Base-by-base conservation (phyloP, 2,888 invertebrate species). In the Calliphora vomitoria region DNA sequence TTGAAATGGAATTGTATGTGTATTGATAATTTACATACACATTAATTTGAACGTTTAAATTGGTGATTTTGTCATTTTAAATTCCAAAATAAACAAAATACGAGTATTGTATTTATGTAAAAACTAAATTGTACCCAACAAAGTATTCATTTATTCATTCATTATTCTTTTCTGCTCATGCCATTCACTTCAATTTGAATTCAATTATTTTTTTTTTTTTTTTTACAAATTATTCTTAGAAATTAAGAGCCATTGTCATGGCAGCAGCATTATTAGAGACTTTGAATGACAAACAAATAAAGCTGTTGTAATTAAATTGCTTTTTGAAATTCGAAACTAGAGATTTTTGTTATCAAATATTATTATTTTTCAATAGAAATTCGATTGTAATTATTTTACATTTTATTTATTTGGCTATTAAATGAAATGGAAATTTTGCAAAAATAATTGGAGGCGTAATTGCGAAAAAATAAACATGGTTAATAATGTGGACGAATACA, bases 1-100 rank as follows among this genome's bases (percentile, higher is more conserved):
- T 11, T 20, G 5, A 25, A 10, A 64, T 18, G 1, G 3, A 41
- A 13, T 25, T 8, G n/a, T 64, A 41, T 5, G 5, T 38, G 13
- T 20, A 41, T 31, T 5, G 10, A 10, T 50, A 69, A 47, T 69
- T 47, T 69, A 69, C 25, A 69, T 44, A 25, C 10, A 41, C 15
- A 38, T 74, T 75, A 31, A 25, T 8, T 75, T 66, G 13, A 55
- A 6, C 55, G 44, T 64, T 41, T 44, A 53, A 64, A 72, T 62
- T 53, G 31, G 47, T 20, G 44, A 66, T 82, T 82, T 41, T 66
- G 31, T 74, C 20, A 20, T 74, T 74, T 47, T 18, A 11, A 55
- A 74, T 66, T 20, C 15, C 11, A 35, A 50, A 76, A 35, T 15
- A 25, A 44, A 18, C 8, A 38, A 25, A 8, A 71, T 60, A 41